Conservation (phyloP, 2,797 vertebrate genomes). For the Acipenser transmontanus region DNA sequence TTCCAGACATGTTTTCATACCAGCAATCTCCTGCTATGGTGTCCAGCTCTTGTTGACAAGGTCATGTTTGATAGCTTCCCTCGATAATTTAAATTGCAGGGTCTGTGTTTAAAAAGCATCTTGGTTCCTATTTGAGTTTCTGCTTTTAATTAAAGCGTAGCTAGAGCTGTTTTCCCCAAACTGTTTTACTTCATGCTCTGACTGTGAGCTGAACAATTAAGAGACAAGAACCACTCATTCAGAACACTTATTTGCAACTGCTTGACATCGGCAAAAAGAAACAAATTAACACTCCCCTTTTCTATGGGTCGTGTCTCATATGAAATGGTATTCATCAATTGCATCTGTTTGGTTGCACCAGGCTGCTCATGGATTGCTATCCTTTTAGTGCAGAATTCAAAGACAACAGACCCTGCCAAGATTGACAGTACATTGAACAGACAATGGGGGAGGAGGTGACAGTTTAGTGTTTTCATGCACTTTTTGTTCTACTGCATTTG, state of each 20-base stretch:
- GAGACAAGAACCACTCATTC: neutral
- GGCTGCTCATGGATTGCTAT: too few species aligned
- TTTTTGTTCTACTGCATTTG: too few species aligned
- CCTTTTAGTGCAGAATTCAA: too few species aligned
- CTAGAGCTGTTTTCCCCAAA: neutral
- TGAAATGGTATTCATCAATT: too few species aligned
- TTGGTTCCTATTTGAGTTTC: neutral
- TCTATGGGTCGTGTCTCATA: too few species aligned
- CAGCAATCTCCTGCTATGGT: neutral
- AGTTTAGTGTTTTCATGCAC: too few species aligned
- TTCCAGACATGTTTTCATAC: neutral
- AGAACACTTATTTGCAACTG: neutral
- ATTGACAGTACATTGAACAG: too few species aligned
- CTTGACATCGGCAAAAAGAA: too few species aligned
- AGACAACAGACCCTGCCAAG: too few species aligned
- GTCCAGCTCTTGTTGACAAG: slow-evolving; percentile 1
- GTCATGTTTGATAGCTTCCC: neutral
- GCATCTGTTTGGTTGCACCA: too few species aligned
- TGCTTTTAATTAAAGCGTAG: neutral
- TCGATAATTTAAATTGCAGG: neutral
- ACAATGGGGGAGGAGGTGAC: too few species aligned
- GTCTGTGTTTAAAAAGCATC: slow-evolving; percentile 1
- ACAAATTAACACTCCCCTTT: too few species aligned
- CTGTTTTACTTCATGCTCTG: neutral
- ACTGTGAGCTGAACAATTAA: neutral